Conservation (phyloP, 2,113 vertebrate species). For the Nycticryphes semicollaris region DNA sequence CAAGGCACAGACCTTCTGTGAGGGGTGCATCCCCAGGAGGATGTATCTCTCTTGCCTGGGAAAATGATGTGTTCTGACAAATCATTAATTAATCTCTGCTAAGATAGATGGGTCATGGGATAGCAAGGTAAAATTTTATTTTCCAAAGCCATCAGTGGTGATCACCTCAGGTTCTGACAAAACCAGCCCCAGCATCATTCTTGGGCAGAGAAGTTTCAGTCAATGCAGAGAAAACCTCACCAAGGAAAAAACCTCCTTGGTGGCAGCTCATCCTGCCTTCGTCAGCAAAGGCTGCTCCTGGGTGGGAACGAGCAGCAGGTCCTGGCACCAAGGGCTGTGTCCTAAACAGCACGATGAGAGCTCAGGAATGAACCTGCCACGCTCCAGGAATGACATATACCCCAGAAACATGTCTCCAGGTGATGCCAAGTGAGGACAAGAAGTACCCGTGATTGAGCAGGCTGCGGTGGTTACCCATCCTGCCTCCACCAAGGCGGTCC, state of each 20-base stretch:
- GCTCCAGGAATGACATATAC: not conserved
- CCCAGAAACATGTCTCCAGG: not conserved
- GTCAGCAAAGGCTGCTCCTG: not conserved
- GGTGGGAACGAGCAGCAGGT: not conserved
- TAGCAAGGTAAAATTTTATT: not conserved
- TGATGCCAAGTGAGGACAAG: not conserved
- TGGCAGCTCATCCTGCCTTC: not conserved
- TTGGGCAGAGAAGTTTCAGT: not conserved
- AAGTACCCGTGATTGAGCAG: not conserved
- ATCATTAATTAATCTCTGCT: not conserved
- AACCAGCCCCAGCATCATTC: not conserved
- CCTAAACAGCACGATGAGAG: fast-evolving
- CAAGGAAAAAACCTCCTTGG: fast-evolving
- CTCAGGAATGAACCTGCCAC: not conserved
- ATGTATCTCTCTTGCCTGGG: not conserved
- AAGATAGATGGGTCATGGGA: not conserved
- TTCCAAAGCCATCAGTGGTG: not conserved
- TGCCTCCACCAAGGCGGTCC: not conserved
- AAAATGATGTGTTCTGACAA: not conserved
- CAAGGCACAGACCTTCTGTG: not conserved
- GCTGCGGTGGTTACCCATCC: not conserved
- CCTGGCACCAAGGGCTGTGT: not conserved
- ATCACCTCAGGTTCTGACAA: not conserved
- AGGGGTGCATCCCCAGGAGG: not conserved
- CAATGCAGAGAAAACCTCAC: not conserved